These are phyloP conservation scores for Beris chalybata DNA, from an alignment of 2,888 invertebrate genomes.

Conservation along the genomic window DNA sequence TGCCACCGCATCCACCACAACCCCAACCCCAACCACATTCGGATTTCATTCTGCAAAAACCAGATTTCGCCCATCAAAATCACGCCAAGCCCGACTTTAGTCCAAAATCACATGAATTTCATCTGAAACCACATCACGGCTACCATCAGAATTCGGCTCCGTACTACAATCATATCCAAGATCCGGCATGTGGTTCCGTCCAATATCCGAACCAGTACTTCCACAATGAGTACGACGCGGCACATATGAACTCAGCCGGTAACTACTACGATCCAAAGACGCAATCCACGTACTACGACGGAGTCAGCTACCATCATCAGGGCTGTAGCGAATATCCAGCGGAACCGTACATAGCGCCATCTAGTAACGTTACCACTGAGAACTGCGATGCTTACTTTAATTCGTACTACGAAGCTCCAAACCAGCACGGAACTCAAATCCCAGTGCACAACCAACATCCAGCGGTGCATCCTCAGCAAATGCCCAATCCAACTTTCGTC, in stretches of 20 bases:
- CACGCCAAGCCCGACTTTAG: slow-evolving; percentile 37
- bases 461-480: slow-evolving; percentile 37
- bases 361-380: slow-evolving; percentile 37
- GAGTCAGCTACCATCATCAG: slow-evolving; percentile 42
- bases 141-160: slow-evolving; percentile 47
- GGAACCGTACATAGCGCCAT: slow-evolving; percentile 38
- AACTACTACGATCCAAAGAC: slow-evolving; percentile 52
- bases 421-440: slow-evolving; percentile 36
- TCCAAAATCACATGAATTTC: slow-evolving; percentile 46
- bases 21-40: slow-evolving; percentile 15
- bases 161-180: slow-evolving; percentile 50
- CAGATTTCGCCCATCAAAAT: slow-evolving; percentile 43
- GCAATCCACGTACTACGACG: slow-evolving; percentile 51
- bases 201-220: slow-evolving; percentile 47
- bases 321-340: slow-evolving; percentile 32
- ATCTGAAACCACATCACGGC: slow-evolving; percentile 43
- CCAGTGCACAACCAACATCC: slow-evolving; percentile 12
- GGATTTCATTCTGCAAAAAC: slow-evolving; percentile 50
- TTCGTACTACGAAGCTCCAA: slow-evolving; percentile 41
- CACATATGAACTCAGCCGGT: slow-evolving; percentile 47
- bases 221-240: slow-evolving; percentile 46
- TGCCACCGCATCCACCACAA: slow-evolving; percentile 9
- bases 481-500: slow-evolving; percentile 59
- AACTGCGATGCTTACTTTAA: slow-evolving; percentile 42
- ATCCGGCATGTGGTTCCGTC: slow-evolving; percentile 41